These are phyloP conservation scores for Mustela erminea DNA, from an alignment of 2,797 vertebrate species.

Conservation along the genomic window DNA sequence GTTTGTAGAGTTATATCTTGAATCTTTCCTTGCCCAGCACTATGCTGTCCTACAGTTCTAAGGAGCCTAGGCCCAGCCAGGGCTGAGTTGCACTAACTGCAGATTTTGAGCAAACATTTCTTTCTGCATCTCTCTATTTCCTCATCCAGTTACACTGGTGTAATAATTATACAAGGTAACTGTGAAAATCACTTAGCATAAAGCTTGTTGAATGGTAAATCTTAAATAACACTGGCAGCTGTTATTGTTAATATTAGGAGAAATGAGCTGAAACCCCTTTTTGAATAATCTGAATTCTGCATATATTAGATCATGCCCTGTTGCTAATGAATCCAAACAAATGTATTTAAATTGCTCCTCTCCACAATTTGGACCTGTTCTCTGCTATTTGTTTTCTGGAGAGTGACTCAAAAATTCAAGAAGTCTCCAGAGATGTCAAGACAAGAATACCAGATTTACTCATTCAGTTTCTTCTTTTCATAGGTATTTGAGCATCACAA, in stretches of 20 bases:
- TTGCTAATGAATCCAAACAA: conserved; percentile 3
- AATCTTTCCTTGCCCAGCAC: not conserved
- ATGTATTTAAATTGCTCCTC: conserved; percentile 11
- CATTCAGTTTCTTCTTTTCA: not conserved
- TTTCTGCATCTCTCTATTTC: not conserved
- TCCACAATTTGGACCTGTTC: not conserved
- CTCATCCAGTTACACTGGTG: not conserved
- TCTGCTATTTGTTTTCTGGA: not conserved
- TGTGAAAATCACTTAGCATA: not conserved
- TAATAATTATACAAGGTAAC: not conserved
- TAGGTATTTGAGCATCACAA: not conserved
- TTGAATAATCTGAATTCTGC: not conserved
- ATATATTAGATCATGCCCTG: not conserved
- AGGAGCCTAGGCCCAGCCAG: too few species aligned
- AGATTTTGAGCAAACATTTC: not conserved
- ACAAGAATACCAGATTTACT: not conserved
- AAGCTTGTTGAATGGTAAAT: not conserved
- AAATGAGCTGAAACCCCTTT: not conserved
- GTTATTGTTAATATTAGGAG: not conserved
- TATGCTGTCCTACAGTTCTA: not conserved
- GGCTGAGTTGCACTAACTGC: not conserved
- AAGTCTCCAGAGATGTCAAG: not conserved
- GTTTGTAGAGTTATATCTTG: not conserved
- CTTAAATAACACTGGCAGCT: not conserved
- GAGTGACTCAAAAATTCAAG: not conserved